Base-by-base conservation (phyloP, 2,113 vertebrate genomes). In the Chaetops frenatus region DNA sequence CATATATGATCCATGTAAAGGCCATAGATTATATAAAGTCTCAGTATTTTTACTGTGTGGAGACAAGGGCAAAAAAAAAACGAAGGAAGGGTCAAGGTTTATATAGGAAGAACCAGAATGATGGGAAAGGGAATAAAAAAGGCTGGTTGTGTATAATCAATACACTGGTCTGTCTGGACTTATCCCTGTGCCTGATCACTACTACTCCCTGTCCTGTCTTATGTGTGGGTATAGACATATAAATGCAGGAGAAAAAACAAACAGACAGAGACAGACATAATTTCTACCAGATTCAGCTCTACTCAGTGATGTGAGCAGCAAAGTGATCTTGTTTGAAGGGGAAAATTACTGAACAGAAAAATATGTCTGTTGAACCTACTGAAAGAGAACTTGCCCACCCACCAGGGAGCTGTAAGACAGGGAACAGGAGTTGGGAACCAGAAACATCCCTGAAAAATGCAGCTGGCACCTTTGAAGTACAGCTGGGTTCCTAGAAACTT, bases 211-310 rank as follows among this genome's bases (percentile, higher is more conserved):
- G 9, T 54, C 10, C 12, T 58, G 6, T 29, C 15, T 77, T 36
- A 25, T 10, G 0, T 54, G 7, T 48, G 35, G 11, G 1, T 65
- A 33, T n/a, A n/a, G n/a, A n/a, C n/a, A n/a, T n/a, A n/a, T n/a
- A n/a, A n/a, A n/a, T n/a, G n/a, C n/a, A 70, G 18, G 4, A 84
- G 28, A 7, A 81, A 36, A 11, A 92, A 7, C 9, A 72, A 51
- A 60, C 7, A 60, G 12, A 47, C 11, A 22, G 3, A 50, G 7
- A 27, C 14, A 71, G 18, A 38, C 1, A 2, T 54, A 33, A 81
- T 81, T 29, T 62, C 28, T 84, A 8, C 8, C 12, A 45, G 35
- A 64, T 67, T 72, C 48, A 72, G 13, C 38, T 72, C 62, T 64
- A 11, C 11, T 3, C 24, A 62, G 36, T 60, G 38, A 60, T 45